Evolutionary conservation across 2,888 invertebrate genomes (phyloP).

Genomic region (Mylabris sibirica): DNA sequence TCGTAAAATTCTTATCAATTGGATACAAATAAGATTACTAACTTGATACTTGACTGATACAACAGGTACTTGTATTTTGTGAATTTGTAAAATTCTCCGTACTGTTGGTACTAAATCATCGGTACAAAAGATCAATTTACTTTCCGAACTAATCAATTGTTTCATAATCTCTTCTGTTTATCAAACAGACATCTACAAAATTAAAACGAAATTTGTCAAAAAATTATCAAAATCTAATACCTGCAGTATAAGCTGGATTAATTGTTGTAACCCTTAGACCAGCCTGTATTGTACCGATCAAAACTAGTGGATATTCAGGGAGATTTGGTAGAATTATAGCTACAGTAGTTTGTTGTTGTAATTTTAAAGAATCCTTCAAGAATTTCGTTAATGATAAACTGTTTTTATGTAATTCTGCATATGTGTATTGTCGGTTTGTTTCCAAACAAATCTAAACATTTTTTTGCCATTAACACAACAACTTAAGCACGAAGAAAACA

Average conservation of each 20-base stretch:
- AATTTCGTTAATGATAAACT: conserved; percentile 64
- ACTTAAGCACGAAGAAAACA: neutral
- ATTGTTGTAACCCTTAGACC: conserved; percentile 73
- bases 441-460: conserved; percentile 70
- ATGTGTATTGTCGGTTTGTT: conserved; percentile 76
- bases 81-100: conserved; percentile 46
- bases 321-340: conserved; percentile 76
- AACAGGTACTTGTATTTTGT: conserved; percentile 63
- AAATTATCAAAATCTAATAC: conserved; percentile 36
- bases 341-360: conserved; percentile 67
- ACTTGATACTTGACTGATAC: conserved; percentile 63
- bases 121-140: conserved; percentile 67
- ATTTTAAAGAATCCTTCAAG: conserved; percentile 68
- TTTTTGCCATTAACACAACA: conserved; percentile 33
- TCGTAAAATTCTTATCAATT: neutral
- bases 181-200: neutral
- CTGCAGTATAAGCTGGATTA: conserved; percentile 73
- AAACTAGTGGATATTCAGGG: conserved; percentile 74
- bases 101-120: neutral
- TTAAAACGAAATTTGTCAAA: conserved; percentile 46
- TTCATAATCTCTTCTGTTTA: conserved; percentile 72
- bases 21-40: conserved; percentile 30
- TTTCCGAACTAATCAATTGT: conserved; percentile 67
- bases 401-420: conserved; percentile 69
- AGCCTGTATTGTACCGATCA: conserved; percentile 73